Base-by-base conservation (phyloP, 2,797 vertebrate genomes). In the Prunella strophiata region DNA sequence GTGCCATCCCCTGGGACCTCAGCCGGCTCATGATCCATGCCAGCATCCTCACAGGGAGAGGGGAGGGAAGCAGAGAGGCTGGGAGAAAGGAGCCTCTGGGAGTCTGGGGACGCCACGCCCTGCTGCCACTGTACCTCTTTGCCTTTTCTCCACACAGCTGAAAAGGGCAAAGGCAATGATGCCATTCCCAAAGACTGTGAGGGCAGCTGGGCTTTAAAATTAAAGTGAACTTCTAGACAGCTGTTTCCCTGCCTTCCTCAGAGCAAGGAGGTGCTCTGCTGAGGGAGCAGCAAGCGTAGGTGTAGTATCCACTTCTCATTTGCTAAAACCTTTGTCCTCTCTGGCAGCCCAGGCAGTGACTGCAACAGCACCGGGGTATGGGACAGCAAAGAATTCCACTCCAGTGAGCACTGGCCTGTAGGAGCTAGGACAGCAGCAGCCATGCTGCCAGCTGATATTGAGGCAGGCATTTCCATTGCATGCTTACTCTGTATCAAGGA, bases 1-100 rank as follows among this genome's bases (percentile, higher is more conserved):
- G 97, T 96, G 95, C 94, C 95, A 51, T 96, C 97, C 86, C 10
- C 63, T 1, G 88, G 94, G 97, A 97, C 72, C 55, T 71, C 21
- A 62, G 38, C 16, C 19, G 34, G 59, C 89, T 94, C 48, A 19
- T 91, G 95, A 95, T 96, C 70, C 3, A 88, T 68, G 40, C 87
- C 97, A 97, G 90, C 29, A 36, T 88, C 81, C 76, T 96, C 92
- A 52, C 23, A 3, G 19, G 21, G 57, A 84, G 48, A 47, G 14
- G 7, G 19, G n/a, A 91, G 57, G 32, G 55, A 34, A 48, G 4
- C 0, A 5, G 34, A 25, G 7, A 20, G 32, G 7, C 59, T 58
- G 36, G 52, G 72, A 86, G 50, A 55, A 88, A 79, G 10, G 10
- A 68, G 82, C 62, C 47, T 52, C n/a, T 71, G 57, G 10, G 72